Percentiles rank a stretch among this genome's conserved stretches.
phyloP scores from a whole-genome alignment of 1,140 invertebrate species.

The Neelides sp. region DNA sequence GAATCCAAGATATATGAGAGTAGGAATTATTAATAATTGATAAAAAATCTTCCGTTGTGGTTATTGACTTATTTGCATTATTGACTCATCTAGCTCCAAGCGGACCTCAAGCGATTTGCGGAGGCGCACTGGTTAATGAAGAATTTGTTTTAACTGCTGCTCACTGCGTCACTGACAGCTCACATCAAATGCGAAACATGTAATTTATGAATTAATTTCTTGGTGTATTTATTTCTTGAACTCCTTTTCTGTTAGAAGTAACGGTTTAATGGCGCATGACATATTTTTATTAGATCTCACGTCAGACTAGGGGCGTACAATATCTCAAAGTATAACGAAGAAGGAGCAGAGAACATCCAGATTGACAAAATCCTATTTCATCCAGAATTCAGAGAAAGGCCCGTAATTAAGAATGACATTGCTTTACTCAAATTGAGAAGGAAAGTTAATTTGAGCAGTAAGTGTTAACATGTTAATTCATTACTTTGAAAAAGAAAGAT shows the following conservation, averaged over 20 bases:
- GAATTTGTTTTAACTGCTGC: conserved; percentile 11
- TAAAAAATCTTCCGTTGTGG: too few relatives aligned
- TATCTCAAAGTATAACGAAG: conserved; percentile 1
- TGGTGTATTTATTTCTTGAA: neutral
- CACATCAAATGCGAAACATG: conserved; percentile 2
- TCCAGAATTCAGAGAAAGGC: conserved; percentile 3
- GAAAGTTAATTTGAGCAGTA: conserved; percentile 3
- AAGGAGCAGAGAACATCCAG: conserved; percentile 8
- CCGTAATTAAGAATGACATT: conserved; percentile 13
- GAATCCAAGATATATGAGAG: too few relatives aligned
- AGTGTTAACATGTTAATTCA: neutral
- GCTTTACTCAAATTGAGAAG: conserved; percentile 1
- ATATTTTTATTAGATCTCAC: neutral
- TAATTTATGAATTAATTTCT: neutral
- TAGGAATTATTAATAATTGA: too few relatives aligned
- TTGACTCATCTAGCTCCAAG: neutral
- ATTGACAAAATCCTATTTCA: neutral
- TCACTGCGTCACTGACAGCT: conserved; percentile 7
- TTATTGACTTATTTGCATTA: too few relatives aligned
- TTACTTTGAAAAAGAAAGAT: too few relatives aligned
- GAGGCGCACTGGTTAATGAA: conserved; percentile 5
- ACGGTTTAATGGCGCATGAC: too few relatives aligned
- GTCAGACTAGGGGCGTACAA: conserved; percentile 6
- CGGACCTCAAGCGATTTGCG: conserved; percentile 9
- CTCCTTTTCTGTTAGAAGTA: neutral